These are phyloP conservation scores for Chascanopsetta lugubris DNA, from an alignment of 2,113 vertebrate species.

Conservation along the genomic window DNA sequence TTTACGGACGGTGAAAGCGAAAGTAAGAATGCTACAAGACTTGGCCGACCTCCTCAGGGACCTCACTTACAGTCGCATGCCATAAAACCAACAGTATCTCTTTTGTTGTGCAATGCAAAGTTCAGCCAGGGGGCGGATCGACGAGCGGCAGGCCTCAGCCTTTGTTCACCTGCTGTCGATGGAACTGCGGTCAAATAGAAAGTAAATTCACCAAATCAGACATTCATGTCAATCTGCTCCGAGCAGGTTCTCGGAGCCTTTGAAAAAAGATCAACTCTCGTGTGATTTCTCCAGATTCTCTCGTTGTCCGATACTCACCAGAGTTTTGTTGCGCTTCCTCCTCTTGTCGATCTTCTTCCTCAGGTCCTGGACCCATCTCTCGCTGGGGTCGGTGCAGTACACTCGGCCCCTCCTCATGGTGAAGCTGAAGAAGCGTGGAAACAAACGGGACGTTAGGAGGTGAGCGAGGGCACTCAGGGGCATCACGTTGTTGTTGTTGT, in stretches of 20 bases:
- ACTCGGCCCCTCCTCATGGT: constrained; percentile 43
- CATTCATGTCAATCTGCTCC: too few species aligned
- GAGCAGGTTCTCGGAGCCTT: background rate
- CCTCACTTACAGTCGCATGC: constrained; percentile 32
- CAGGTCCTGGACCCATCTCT: constrained; percentile 55
- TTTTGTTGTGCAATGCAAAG: constrained; percentile 25
- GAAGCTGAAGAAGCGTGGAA: constrained; percentile 60
- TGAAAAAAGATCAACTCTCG: background rate
- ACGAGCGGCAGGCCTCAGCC: constrained; percentile 27
- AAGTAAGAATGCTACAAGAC: constrained; percentile 40
- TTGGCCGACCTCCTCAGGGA: background rate
- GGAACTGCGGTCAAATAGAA: constrained; percentile 24
- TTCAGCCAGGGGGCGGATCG: constrained; percentile 3
- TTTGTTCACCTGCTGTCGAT: background rate
- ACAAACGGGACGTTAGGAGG: too few species aligned
- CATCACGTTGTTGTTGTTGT: too few species aligned
- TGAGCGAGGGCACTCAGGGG: too few species aligned
- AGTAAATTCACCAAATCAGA: background rate
- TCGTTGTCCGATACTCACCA: too few species aligned
- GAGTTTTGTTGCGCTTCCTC: rapidly evolving
- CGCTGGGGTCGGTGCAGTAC: constrained; percentile 67
- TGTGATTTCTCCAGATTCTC: background rate
- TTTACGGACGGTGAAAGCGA: constrained; percentile 51
- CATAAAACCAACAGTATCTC: constrained; percentile 22
- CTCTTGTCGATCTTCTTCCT: constrained; percentile 29